A percentile compares a stretch with the other conserved stretches of the same genome.
These are phyloP conservation scores for Lacerta viridis DNA, from an alignment of 2,797 vertebrate species.

Conservation along the genomic window DNA sequence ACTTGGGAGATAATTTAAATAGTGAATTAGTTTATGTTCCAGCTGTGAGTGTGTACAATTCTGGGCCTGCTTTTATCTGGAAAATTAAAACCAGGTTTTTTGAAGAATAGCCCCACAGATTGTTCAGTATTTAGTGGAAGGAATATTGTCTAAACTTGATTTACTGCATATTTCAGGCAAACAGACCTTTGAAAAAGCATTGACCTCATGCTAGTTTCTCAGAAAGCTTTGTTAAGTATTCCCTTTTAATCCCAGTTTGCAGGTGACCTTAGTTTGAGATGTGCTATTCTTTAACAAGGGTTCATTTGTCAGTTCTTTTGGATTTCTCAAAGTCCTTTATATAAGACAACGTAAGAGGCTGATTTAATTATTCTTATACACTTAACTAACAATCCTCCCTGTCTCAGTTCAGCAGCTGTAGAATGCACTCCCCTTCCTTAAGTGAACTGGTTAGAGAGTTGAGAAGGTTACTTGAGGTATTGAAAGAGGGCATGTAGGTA, in stretches of 20 bases:
- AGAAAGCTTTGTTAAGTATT: constrained; percentile 22
- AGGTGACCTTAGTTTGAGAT: constrained; percentile 30
- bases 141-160: neutral
- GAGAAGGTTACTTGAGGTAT: constrained; percentile 77
- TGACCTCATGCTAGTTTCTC: neutral
- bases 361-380: constrained; percentile 57
- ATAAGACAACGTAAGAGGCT: constrained; percentile 16
- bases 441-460: constrained; percentile 74
- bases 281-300: constrained; percentile 26
- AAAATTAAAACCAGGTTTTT: neutral
- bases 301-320: constrained; percentile 30
- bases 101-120: neutral
- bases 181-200: neutral
- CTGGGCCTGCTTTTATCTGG: neutral
- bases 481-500: constrained; percentile 65
- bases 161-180: neutral
- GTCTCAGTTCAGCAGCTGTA: constrained; percentile 37
- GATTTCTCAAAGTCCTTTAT: constrained; percentile 24
- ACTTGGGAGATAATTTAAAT: neutral
- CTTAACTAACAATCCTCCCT: constrained; percentile 58
- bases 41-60: neutral
- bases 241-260: constrained; percentile 22
- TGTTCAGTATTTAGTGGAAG: rapidly evolving
- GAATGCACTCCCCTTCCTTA: constrained; percentile 58
- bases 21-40: neutral